Percentiles rank a stretch among this genome's conserved stretches.
Evolutionary conservation across 2,113 vertebrate species (phyloP).

Genomic region (Climacteris rufus): DNA sequence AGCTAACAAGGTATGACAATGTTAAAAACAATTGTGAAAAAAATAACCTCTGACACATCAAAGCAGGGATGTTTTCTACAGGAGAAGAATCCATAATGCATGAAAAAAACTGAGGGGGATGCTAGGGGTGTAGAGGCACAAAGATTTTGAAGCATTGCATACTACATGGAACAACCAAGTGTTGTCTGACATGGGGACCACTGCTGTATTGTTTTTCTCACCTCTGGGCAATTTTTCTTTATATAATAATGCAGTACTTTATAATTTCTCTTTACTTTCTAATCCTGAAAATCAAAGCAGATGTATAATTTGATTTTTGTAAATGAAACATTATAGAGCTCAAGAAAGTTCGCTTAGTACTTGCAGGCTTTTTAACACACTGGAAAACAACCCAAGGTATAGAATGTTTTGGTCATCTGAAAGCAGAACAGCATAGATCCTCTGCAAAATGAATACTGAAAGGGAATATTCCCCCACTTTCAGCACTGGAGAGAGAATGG

Average conservation of each 20-base stretch:
- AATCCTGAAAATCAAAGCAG: background rate
- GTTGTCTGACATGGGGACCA: background rate
- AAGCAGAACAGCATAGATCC: background rate
- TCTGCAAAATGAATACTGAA: background rate
- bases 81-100: constrained; percentile 3
- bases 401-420: background rate
- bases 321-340: background rate
- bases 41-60: constrained; percentile 11
- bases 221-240: background rate
- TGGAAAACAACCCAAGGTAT: background rate
- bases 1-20: background rate
- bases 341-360: background rate
- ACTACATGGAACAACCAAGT: background rate
- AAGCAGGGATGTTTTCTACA: constrained; percentile 13
- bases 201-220: background rate
- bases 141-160: background rate
- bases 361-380: background rate
- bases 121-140: background rate
- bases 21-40: constrained; percentile 12
- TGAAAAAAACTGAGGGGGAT: background rate
- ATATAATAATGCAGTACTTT: background rate
- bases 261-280: background rate
- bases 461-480: background rate
- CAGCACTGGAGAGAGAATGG: background rate
- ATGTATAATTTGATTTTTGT: background rate